Evolutionary conservation across 2,113 vertebrate genomes (phyloP), one percentile per base, ranked within the genome.

Genomic region (Brachyhypopomus gauderio): DNA sequence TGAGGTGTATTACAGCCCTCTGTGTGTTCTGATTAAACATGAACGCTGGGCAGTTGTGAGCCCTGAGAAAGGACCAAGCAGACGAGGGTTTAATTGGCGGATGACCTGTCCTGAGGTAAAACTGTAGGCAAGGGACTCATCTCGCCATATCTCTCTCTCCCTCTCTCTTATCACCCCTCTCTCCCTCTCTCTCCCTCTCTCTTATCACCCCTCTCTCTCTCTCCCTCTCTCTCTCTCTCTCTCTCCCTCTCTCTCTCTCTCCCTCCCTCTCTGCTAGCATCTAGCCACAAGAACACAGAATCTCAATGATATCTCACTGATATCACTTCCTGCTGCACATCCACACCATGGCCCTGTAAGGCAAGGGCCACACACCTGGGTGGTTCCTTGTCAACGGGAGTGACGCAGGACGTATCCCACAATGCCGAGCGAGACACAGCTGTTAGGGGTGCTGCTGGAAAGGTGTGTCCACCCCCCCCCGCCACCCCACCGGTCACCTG

Each of bases 401-500:
- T 30, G 80, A 79, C 80, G 86, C 82, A 85, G 85, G 77, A 85
- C 87, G 83, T 73, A 81, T 88, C 83, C 88, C 83, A 86, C 59
- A 83, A 87, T 84, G 83, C 84, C 0, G 52, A 87, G 86, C 8
- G 34, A 85, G 85, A 87, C 88, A 87, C 88, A 92, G 89, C 87
- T 90, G 88, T 89, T 89, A 80, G 88, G 88, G 63, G 77, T 86
- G 84, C 90, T 88, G 87, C 85, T 60, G 48, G 88, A 38, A 90
- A 89, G 91, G 75, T 0, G 14, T 11, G 62, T 86, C 85, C 9
- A 11, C 41, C 41, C 8, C 45, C 3, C 82, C 55, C 77, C 79
- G 72, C 71, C 80, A 87, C 75, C 63, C 70, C 79, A 82, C 78
- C 86, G 78, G 36, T 92, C 89, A 92, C 91, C 90, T 90, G 91